Percentiles rank a stretch among this genome's conserved stretches.
Evolutionary conservation across 2,113 vertebrate genomes (phyloP).

Genomic region (Zosterops borbonicus): DNA sequence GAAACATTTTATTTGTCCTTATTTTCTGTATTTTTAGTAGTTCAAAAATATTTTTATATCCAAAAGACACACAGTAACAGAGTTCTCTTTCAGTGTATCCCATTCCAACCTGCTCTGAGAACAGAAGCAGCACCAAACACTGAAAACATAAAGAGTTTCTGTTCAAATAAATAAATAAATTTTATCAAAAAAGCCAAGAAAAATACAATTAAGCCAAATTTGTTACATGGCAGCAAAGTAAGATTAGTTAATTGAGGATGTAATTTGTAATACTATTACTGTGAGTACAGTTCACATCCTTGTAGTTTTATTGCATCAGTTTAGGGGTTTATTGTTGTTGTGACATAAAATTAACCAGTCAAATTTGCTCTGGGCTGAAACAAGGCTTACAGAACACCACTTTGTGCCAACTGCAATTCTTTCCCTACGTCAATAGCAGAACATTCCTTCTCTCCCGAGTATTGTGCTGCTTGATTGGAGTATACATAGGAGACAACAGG

Average conservation of each 20-base stretch:
- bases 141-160: not conserved
- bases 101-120: not conserved
- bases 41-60: not conserved
- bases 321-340: not conserved
- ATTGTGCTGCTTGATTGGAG: not conserved
- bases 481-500: not conserved
- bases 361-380: slow-evolving; percentile 6
- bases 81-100: not conserved
- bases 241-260: not conserved
- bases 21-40: not conserved
- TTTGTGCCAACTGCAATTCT: not conserved
- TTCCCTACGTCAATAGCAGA: not conserved
- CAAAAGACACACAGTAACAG: not conserved
- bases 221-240: not conserved
- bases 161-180: not conserved
- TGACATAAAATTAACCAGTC: not conserved
- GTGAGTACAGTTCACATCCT: not conserved
- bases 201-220: not conserved
- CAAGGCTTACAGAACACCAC: not conserved
- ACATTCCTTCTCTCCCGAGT: not conserved
- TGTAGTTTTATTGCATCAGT: not conserved
- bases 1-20: not conserved
- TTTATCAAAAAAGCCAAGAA: not conserved
- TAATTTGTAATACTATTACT: not conserved
- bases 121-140: not conserved